phyloP scores from a whole-genome alignment of 2,888 invertebrate genomes.

The Diarsia rubi region DNA sequence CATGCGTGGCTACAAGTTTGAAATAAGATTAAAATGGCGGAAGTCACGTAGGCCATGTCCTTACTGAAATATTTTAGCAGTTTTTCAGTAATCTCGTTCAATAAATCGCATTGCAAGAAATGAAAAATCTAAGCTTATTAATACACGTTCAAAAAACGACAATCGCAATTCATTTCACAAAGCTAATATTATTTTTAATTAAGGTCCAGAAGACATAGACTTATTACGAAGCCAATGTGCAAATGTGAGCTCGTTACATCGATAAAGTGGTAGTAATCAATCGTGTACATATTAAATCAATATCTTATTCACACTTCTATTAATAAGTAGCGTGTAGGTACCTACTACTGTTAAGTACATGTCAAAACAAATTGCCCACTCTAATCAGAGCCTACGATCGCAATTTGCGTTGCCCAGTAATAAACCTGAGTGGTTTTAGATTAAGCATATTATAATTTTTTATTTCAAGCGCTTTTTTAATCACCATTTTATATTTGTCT shows the following conservation, averaged over 20 bases:
- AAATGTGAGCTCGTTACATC: slow-evolving; percentile 37
- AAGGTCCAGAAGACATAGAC: slow-evolving; percentile 21
- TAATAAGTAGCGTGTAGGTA: slow-evolving; percentile 36
- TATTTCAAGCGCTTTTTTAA: slow-evolving; percentile 46
- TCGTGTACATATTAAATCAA: slow-evolving; percentile 51
- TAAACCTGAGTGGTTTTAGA: slow-evolving; percentile 62
- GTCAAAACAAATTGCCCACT: slow-evolving; percentile 73
- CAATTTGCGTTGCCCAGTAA: slow-evolving; percentile 56
- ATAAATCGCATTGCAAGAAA: neutral
- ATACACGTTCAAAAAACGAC: slow-evolving; percentile 14
- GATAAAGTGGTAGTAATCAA: slow-evolving; percentile 42
- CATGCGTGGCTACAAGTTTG: too few species aligned
- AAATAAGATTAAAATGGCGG: too few species aligned
- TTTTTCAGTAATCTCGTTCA: neutral
- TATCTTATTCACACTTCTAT: slow-evolving; percentile 56
- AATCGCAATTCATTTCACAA: slow-evolving; percentile 3
- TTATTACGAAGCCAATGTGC: slow-evolving; percentile 35
- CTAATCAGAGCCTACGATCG: slow-evolving; percentile 66
- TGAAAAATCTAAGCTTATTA: neutral
- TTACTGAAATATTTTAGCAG: neutral
- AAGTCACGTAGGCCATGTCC: too few species aligned
- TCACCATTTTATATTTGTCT: slow-evolving; percentile 28
- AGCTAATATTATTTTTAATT: slow-evolving; percentile 46
- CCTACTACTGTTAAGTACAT: slow-evolving; percentile 65
- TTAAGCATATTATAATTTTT: slow-evolving; percentile 52